Conservation (phyloP, 1,140 invertebrate genomes). For the Luehdorfia chinensis region DNA sequence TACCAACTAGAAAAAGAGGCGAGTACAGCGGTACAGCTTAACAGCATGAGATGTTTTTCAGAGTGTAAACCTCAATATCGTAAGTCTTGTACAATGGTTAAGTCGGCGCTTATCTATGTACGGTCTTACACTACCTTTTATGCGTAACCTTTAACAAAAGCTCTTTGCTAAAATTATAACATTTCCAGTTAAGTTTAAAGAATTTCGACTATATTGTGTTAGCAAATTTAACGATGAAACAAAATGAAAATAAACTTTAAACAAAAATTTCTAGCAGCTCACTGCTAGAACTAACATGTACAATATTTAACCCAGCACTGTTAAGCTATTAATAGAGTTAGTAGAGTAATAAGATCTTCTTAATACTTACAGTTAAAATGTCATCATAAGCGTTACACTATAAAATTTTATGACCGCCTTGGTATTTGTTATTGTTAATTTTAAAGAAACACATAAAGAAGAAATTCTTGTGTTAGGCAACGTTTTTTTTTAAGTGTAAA, state of each 20-base stretch:
- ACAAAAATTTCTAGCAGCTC: neutral
- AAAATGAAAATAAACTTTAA: neutral
- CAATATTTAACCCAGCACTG: neutral
- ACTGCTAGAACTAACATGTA: too few species aligned
- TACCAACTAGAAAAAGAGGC: neutral
- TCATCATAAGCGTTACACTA: too few species aligned
- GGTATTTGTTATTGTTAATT: too few species aligned
- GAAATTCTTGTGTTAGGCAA: too few species aligned
- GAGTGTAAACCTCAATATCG: neutral
- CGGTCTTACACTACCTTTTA: neutral
- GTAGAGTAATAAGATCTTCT: too few species aligned
- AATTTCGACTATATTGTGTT: neutral
- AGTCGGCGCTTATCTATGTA: slow-evolving; percentile 6
- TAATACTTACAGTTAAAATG: too few species aligned
- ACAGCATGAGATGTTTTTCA: slow-evolving; percentile 5
- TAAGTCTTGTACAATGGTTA: slow-evolving; percentile 13
- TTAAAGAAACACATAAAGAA: too few species aligned
- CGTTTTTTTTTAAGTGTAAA: too few species aligned
- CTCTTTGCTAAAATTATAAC: slow-evolving; percentile 3
- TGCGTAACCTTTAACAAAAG: slow-evolving; percentile 15
- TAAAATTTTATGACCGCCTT: too few species aligned
- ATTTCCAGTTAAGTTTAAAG: slow-evolving; percentile 6
- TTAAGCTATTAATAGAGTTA: neutral
- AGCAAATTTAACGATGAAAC: neutral
- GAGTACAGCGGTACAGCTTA: too few species aligned